These are phyloP conservation scores for Daubentonia madagascariensis DNA, from an alignment of 2,113 vertebrate species.

Conservation along the genomic window DNA sequence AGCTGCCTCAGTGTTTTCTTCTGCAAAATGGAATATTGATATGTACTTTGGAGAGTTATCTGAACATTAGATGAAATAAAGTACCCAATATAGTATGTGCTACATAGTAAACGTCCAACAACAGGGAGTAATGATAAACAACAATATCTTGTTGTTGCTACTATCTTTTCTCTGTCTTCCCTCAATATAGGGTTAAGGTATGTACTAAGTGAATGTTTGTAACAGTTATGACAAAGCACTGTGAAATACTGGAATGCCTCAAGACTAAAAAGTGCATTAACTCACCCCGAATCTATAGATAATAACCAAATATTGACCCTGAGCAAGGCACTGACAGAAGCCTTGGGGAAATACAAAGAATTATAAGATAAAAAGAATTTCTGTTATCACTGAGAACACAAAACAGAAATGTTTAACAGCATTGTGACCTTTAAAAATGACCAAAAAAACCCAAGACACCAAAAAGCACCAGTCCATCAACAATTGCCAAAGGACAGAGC, in stretches of 20 bases:
- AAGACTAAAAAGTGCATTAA: background rate
- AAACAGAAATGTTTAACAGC: background rate
- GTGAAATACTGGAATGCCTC: background rate
- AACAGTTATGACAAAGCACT: background rate
- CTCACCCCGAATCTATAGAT: background rate
- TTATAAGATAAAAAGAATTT: background rate
- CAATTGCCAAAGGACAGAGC: background rate
- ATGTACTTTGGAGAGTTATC: background rate
- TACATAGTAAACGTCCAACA: background rate
- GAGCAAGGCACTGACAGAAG: background rate
- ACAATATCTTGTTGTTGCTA: background rate
- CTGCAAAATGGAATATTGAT: background rate
- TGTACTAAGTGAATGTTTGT: background rate
- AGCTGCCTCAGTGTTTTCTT: background rate
- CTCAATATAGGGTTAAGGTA: rapidly evolving
- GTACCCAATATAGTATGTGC: too few species aligned
- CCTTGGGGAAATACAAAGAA: background rate
- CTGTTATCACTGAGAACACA: background rate
- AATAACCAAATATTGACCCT: background rate
- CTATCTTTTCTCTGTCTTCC: background rate
- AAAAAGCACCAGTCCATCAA: background rate
- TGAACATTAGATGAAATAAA: background rate
- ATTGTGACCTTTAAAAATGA: background rate
- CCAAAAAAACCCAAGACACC: background rate
- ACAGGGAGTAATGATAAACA: background rate